Evolutionary conservation across 2,888 invertebrate species (phyloP).

Genomic region (Eristalinus aeneus): DNA sequence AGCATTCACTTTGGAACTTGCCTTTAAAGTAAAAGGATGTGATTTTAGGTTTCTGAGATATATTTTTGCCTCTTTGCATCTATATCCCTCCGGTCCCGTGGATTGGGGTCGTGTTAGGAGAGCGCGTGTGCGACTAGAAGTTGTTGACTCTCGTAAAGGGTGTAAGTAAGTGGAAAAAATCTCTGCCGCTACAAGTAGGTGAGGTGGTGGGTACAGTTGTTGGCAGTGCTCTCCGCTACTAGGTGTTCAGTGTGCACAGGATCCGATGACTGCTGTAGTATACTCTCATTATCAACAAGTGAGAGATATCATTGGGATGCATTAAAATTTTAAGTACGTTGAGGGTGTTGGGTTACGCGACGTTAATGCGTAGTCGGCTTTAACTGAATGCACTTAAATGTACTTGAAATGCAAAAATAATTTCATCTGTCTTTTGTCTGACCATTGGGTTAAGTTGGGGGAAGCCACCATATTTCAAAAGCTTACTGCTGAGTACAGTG

Average conservation of each 20-base stretch:
- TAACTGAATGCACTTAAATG: background rate
- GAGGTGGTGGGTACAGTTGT: constrained; percentile 6
- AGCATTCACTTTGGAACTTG: constrained; percentile 25
- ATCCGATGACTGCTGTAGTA: background rate
- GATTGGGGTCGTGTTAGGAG: background rate
- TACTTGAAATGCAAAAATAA: background rate
- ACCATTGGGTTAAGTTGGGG: background rate
- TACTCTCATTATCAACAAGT: constrained; percentile 54
- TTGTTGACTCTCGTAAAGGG: constrained; percentile 51
- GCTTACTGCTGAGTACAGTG: too few relatives aligned
- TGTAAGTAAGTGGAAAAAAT: constrained; percentile 62
- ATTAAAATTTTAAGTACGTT: constrained; percentile 30
- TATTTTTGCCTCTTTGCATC: constrained; percentile 1
- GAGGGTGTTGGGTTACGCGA: background rate
- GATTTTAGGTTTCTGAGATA: constrained; percentile 34
- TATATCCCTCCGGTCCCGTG: background rate
- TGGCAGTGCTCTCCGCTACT: background rate
- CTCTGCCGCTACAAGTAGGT: constrained; percentile 37
- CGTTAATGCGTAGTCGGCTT: background rate
- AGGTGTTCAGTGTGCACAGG: background rate
- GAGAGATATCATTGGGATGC: constrained; percentile 16
- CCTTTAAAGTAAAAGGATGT: constrained; percentile 58
- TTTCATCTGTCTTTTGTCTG: background rate
- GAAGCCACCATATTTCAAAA: too few relatives aligned
- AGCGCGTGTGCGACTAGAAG: constrained; percentile 21